Percentiles rank a stretch among this genome's conserved stretches.
These are phyloP conservation scores for Ornithoptera priamus DNA, from an alignment of 2,888 invertebrate species.

Conservation along the genomic window DNA sequence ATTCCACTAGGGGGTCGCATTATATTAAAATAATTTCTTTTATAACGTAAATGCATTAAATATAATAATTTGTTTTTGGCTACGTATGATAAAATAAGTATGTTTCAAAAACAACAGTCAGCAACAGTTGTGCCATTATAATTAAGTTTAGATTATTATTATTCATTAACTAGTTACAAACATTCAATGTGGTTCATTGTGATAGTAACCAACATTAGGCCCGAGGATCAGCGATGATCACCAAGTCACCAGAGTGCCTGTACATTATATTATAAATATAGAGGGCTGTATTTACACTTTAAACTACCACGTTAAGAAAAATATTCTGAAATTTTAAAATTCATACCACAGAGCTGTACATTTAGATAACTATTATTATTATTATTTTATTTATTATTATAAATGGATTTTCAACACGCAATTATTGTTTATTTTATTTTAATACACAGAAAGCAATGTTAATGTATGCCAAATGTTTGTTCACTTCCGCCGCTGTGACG, in stretches of 20 bases:
- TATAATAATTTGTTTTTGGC: conserved; percentile 2
- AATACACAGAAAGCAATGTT: conserved; percentile 43
- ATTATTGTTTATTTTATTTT: conserved; percentile 16
- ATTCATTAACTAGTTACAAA: conserved; percentile 12
- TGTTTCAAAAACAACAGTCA: conserved; percentile 15
- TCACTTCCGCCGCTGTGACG: neutral
- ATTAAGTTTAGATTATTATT: conserved; percentile 6
- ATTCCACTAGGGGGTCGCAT: neutral
- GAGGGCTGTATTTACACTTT: conserved; percentile 48
- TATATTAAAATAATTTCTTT: conserved; percentile 4
- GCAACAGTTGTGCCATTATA: conserved; percentile 7
- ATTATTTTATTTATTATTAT: conserved; percentile 16
- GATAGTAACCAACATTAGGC: conserved; percentile 34
- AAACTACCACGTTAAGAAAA: conserved; percentile 54
- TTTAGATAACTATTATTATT: conserved; percentile 42
- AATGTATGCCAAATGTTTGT: conserved; percentile 1
- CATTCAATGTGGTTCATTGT: conserved; percentile 27
- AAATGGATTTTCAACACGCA: conserved; percentile 17
- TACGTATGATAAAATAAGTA: conserved; percentile 4
- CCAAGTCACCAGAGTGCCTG: conserved; percentile 40
- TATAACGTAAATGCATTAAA: conserved; percentile 6
- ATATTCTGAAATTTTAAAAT: conserved; percentile 52
- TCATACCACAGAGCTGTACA: conserved; percentile 52
- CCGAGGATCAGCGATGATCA: conserved; percentile 35
- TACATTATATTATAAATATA: conserved; percentile 49